These are phyloP conservation scores for Conus canariensis DNA, from an alignment of 2,888 invertebrate species.

Conservation along the genomic window DNA sequence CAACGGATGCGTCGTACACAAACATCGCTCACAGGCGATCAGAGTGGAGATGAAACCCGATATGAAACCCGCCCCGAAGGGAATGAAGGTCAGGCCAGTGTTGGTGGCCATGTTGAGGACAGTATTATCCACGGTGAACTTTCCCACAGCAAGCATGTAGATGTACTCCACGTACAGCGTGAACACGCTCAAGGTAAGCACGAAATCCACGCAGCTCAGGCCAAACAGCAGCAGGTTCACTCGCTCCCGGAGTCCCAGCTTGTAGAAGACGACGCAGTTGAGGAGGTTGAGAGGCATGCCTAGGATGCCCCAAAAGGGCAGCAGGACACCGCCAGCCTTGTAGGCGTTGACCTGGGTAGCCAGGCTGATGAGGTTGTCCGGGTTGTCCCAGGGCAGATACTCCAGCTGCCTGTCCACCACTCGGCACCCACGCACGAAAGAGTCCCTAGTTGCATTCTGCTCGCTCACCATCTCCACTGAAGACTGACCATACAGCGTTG, in stretches of 20 bases:
- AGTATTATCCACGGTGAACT: background rate
- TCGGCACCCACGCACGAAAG: background rate
- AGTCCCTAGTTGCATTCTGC: too few species aligned
- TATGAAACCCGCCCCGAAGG: background rate
- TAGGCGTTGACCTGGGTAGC: background rate
- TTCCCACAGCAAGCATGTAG: background rate
- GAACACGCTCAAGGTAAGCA: background rate
- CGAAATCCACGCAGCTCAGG: background rate
- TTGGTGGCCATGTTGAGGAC: background rate
- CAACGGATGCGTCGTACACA: background rate
- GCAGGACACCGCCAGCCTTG: background rate
- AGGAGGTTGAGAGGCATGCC: background rate
- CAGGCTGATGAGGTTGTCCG: slow-evolving; percentile 10
- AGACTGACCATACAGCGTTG: background rate
- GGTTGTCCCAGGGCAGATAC: slow-evolving; percentile 14
- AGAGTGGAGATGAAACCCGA: slow-evolving; percentile 7
- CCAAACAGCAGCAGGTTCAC: background rate
- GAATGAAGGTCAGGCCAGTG: background rate
- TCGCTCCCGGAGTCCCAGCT: background rate
- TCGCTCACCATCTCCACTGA: background rate
- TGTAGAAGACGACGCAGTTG: slow-evolving; percentile 4
- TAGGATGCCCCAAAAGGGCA: background rate
- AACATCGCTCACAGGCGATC: slow-evolving; percentile 7
- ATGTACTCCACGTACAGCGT: background rate
- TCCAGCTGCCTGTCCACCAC: slow-evolving; percentile 9